These are phyloP conservation scores for Ligdia adustata DNA, from an alignment of 2,888 invertebrate genomes.

Conservation along the genomic window DNA sequence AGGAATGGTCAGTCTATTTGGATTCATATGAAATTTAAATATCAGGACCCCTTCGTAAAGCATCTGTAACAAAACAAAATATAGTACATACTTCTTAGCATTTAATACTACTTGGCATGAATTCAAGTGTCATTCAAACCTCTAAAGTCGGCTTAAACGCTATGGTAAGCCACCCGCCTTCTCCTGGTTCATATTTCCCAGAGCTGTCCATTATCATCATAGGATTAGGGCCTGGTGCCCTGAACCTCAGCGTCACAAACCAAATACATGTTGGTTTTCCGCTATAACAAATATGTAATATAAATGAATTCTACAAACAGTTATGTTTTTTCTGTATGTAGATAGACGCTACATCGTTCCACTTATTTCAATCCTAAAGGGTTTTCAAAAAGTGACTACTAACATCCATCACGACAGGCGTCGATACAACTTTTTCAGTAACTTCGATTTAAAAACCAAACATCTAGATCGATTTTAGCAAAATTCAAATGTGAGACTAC, in stretches of 20 bases:
- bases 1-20: conserved; percentile 69
- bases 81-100: too few relatives aligned
- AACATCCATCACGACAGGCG: too few relatives aligned
- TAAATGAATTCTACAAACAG: background rate
- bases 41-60: conserved; percentile 66
- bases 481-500: too few relatives aligned
- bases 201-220: conserved; percentile 65
- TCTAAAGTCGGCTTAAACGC: conserved; percentile 83
- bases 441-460: too few relatives aligned
- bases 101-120: too few relatives aligned
- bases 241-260: conserved; percentile 70
- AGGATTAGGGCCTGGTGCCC: conserved; percentile 56
- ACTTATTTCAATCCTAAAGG: too few relatives aligned
- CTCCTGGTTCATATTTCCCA: conserved; percentile 77
- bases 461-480: too few relatives aligned
- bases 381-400: too few relatives aligned
- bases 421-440: too few relatives aligned
- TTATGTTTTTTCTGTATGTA: too few relatives aligned
- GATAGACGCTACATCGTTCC: too few relatives aligned
- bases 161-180: conserved; percentile 78
- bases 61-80: conserved; percentile 61
- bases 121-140: conserved; percentile 49
- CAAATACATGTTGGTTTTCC: conserved; percentile 84
- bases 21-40: conserved; percentile 79
- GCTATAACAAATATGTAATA: conserved; percentile 53